These are phyloP conservation scores for Caerostris darwini DNA, from an alignment of 1,140 invertebrate species.

Conservation along the genomic window DNA sequence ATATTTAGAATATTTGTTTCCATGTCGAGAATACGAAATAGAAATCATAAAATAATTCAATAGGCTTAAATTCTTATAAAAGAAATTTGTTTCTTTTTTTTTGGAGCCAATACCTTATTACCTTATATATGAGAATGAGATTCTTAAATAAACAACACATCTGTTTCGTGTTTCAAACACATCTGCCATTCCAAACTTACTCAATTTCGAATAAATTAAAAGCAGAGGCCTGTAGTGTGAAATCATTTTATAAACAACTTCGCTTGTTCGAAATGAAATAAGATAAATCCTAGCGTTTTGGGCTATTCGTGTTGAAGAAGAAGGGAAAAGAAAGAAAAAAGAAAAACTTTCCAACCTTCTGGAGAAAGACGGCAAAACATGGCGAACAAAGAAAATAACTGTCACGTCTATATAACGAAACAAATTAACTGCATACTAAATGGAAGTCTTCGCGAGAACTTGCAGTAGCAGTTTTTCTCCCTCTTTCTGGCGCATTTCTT, in stretches of 20 bases:
- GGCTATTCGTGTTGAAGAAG: background rate
- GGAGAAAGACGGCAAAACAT: conserved; percentile 27
- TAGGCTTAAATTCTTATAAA: too few relatives aligned
- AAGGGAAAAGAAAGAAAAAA: background rate
- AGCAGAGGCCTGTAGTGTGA: background rate
- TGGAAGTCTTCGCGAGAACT: conserved; percentile 8
- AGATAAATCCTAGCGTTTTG: background rate
- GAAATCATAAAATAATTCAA: too few relatives aligned
- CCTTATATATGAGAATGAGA: background rate
- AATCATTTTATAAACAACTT: background rate
- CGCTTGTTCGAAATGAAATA: background rate
- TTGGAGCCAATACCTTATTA: too few relatives aligned
- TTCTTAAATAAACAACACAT: background rate
- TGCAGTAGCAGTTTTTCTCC: background rate
- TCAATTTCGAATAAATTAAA: background rate
- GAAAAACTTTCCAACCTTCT: background rate
- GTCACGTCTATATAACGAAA: conserved; percentile 42
- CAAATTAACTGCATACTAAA: conserved; percentile 67
- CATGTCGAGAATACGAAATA: too few relatives aligned
- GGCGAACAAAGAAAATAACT: conserved; percentile 54
- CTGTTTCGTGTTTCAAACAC: background rate
- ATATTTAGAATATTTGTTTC: too few relatives aligned
- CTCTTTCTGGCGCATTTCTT: background rate
- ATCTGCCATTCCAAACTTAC: background rate
- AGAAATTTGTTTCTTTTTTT: too few relatives aligned